Conservation (phyloP, 2,797 vertebrate species). For the Acanthornis magna region DNA sequence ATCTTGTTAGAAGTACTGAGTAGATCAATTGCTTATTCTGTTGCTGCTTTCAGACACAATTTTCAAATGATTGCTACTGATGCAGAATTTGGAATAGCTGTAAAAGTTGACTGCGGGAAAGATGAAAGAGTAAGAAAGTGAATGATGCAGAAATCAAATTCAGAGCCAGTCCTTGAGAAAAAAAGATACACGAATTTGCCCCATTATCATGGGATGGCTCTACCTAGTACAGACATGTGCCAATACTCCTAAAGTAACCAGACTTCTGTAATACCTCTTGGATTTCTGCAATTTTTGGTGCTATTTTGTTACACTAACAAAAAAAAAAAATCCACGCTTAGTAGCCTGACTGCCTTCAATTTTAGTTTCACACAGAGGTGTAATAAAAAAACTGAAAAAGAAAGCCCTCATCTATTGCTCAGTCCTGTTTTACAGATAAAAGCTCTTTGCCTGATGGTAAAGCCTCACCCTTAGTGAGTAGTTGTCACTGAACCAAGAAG, state of each 20-base stretch:
- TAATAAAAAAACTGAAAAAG: background rate
- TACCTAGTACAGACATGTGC: background rate
- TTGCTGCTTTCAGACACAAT: background rate
- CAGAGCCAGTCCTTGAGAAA: background rate
- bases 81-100: background rate
- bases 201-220: background rate
- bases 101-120: background rate
- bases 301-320: background rate
- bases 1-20: background rate
- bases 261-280: background rate
- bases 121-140: background rate
- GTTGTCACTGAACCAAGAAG: background rate
- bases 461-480: background rate
- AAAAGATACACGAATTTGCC: background rate
- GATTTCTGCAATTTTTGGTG: background rate
- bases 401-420: background rate
- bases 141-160: background rate
- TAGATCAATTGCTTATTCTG: background rate
- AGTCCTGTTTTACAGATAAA: background rate
- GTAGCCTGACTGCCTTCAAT: background rate
- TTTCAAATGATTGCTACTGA: background rate
- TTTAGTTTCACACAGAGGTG: background rate
- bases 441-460: background rate
- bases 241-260: background rate
- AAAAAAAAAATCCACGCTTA: background rate